Conservation (phyloP, 2,888 invertebrate genomes). For the Acleris cristana region DNA sequence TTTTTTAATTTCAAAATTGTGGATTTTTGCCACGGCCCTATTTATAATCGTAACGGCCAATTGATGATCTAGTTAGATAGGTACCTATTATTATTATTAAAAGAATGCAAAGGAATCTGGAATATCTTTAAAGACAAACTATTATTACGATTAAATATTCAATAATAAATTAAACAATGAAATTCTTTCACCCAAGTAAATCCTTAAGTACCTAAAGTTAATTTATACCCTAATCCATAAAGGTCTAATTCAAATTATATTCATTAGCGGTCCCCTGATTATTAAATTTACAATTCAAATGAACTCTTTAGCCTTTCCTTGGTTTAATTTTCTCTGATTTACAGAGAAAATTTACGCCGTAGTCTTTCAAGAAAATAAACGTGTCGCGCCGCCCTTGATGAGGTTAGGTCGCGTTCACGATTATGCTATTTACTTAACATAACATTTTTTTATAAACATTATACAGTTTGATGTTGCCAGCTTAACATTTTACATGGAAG, state of each 20-base stretch:
- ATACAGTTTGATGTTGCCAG: too few relatives aligned
- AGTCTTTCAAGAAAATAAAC: slow-evolving; percentile 10
- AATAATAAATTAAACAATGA: slow-evolving; percentile 11
- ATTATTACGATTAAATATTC: background rate
- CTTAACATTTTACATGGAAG: too few relatives aligned
- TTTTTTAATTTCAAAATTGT: too few relatives aligned
- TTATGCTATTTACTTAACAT: too few relatives aligned
- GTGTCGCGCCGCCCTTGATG: background rate
- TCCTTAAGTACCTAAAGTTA: slow-evolving; percentile 17
- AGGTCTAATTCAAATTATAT: slow-evolving; percentile 36
- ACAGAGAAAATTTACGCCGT: slow-evolving; percentile 4
- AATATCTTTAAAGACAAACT: too few relatives aligned
- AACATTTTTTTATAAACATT: too few relatives aligned
- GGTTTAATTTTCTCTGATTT: slow-evolving; percentile 17
- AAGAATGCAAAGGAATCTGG: too few relatives aligned
- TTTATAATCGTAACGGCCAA: too few relatives aligned
- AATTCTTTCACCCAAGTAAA: background rate
- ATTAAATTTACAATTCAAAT: slow-evolving; percentile 39
- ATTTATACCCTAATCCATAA: slow-evolving; percentile 26
- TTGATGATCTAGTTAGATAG: too few relatives aligned
- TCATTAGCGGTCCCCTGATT: slow-evolving; percentile 34
- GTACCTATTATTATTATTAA: too few relatives aligned
- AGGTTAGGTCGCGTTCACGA: background rate
- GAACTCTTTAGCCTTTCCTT: slow-evolving; percentile 26
- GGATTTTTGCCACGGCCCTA: too few relatives aligned